Evolutionary conservation across 2,888 invertebrate genomes (phyloP), one percentile per base, ranked within the genome.

Genomic region (Vandiemenella viatica): DNA sequence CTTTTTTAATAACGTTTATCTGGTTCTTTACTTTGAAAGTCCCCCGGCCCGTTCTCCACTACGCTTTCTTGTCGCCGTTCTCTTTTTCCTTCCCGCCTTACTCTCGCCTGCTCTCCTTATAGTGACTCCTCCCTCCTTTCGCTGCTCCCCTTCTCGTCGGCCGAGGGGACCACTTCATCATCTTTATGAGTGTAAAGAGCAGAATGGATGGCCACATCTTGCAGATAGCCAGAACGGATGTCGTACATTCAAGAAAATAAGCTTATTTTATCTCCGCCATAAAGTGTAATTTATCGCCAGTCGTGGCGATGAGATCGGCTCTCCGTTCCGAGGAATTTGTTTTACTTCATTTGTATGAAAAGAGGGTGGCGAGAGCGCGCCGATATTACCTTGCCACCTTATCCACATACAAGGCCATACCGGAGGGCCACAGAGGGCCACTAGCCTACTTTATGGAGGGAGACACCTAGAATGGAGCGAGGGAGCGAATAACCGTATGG

Each of bases 241-340:
- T 65, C 65, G 62, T 65, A 64, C 64, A 65, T 65, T 65, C 63
- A 58, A 63, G 64, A 65, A 65, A 65, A 66, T 66, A 66, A 66
- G 65, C 64, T 65, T 64, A 64, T 64, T 67, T 67, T 67, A 67
- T 66, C 66, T 65, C 57, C 58, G 58, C 63, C 63, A 66, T 66
- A 66, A 66, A 67, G 61, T 58, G 60, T 62, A 64, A 67, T 66
- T 67, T 67, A 67, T 66, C 59, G 60, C 56, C 55, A 58, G 59
- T 58, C 57, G 57, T 56, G 55, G 60, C 61, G 62, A 62, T 62
- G 62, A 61, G 62, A 62, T 53, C 53, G 47, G 45, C 32, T 32
- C 32, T 10, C 32, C 32, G 13, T 32, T 32, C 32, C 32, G 32
- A 21, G 20, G 22, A 42, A 21, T 42, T 42, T 42, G 42, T 42